Evolutionary conservation across 2,888 invertebrate species (phyloP).

Genomic region (Amitus sp.): DNA sequence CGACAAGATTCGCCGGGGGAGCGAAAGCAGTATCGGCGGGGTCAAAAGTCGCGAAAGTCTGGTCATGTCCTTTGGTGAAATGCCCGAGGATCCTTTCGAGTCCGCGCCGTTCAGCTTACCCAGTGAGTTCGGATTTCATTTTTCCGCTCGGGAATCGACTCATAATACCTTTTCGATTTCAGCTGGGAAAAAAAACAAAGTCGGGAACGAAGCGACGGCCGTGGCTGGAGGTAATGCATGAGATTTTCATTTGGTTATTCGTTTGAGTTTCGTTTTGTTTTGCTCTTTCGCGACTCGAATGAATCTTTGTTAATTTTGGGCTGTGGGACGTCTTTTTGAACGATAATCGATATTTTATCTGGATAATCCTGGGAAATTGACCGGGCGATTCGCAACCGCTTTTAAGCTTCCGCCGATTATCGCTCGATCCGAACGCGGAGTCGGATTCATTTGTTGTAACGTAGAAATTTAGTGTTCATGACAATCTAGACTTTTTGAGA

Average conservation of each 20-base stretch:
- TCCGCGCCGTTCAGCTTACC: slow-evolving; percentile 84
- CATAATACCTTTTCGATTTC: slow-evolving; percentile 34
- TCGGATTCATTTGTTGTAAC: neutral
- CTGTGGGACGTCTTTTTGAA: slow-evolving; percentile 23
- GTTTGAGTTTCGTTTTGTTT: slow-evolving; percentile 23
- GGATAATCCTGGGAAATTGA: slow-evolving; percentile 1
- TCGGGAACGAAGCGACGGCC: slow-evolving; percentile 61
- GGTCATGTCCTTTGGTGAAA: slow-evolving; percentile 72
- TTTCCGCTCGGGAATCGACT: neutral
- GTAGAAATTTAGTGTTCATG: neutral
- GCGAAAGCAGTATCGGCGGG: slow-evolving; percentile 80
- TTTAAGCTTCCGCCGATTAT: too few species aligned
- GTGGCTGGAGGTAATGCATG: slow-evolving; percentile 67
- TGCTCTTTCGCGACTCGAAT: slow-evolving; percentile 21
- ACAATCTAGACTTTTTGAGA: too few species aligned
- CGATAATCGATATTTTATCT: slow-evolving; percentile 10
- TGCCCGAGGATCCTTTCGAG: slow-evolving; percentile 80
- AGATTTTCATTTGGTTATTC: slow-evolving; percentile 45
- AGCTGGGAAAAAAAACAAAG: slow-evolving; percentile 63
- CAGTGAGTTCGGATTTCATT: slow-evolving; percentile 63
- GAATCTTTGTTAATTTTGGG: slow-evolving; percentile 22
- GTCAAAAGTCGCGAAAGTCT: slow-evolving; percentile 77
- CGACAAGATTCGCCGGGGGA: slow-evolving; percentile 81
- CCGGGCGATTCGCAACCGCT: too few species aligned
- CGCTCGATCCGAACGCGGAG: neutral